Evolutionary conservation across 2,113 vertebrate species (phyloP).

Genomic region (Aphelocoma coerulescens): DNA sequence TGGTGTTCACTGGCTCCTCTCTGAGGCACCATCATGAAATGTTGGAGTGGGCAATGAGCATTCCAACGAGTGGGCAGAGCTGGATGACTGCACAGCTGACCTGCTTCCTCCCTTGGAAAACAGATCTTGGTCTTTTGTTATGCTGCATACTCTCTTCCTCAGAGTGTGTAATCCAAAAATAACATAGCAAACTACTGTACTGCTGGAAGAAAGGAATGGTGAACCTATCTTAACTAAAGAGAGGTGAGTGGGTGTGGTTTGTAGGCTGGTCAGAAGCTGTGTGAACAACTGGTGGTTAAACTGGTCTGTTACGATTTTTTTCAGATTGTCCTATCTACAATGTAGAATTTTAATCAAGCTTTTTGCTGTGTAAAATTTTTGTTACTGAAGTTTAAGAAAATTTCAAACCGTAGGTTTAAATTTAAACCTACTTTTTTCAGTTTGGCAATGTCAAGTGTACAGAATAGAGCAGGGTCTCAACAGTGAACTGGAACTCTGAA

Average conservation of each 20-base stretch:
- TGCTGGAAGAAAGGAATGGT: neutral
- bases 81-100: neutral
- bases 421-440: neutral
- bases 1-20: neutral
- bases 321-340: neutral
- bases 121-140: neutral
- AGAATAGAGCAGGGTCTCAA: neutral
- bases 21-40: neutral
- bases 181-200: neutral
- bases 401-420: neutral
- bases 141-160: neutral
- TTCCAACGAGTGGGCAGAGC: neutral
- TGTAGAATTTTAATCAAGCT: neutral
- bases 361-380: neutral
- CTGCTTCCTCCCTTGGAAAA: neutral
- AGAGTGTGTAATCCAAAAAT: neutral
- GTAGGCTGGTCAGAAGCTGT: neutral
- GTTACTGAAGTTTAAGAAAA: neutral
- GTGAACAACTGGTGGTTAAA: neutral
- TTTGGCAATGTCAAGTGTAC: neutral
- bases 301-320: neutral
- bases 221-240: neutral
- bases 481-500: neutral
- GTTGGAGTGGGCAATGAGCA: neutral
- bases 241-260: neutral